Base-by-base conservation (phyloP, 2,888 invertebrate species). In the Tenthredo mesomela region DNA sequence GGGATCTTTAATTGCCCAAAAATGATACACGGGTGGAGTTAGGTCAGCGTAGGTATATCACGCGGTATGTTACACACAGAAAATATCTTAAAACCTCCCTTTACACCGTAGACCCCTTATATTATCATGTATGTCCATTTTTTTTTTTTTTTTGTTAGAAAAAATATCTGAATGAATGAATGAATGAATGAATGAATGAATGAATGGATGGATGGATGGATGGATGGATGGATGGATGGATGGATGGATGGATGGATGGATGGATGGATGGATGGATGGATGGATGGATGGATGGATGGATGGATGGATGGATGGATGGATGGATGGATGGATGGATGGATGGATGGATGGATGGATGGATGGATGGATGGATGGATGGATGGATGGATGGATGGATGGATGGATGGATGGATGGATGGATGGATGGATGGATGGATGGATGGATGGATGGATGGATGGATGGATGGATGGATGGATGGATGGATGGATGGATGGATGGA, bases 1-100 rank as follows among this genome's bases (percentile, higher is more conserved):
- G 61, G 61, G 61, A 25, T 61, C 61, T 61, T 61, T 61, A 61
- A 61, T 61, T 61, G 21, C 61, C 61, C 61, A 21, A 61, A 61
- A 61, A 25, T 21, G 61, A 61, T 25, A 25, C 61, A 61, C 61
- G 25, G 61, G 61, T 61, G 61, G 25, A 25, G 61, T 10, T 21
- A 2, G 25, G 61, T 25, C 25, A 25, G 25, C 61, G n/a, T 1
- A 54, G 54, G 54, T 50, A 50, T 50, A 58, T n/a, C 10, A n/a
- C 21, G 58, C n/a, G 21, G 7, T n/a, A 18, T 1, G 50, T 50
- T 50, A 50, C 18, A 50, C 18, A 50, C 18, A 1, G 7, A n/a
- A 54, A n/a, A 54, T 54, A 54, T n/a, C n/a, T 54, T 1, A 54
- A 54, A 54, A n/a, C 54, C 54, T 43, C 2, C 40, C 40, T 43